Conservation (phyloP, 2,797 vertebrate species). For the Hyperoplus immaculatus region DNA sequence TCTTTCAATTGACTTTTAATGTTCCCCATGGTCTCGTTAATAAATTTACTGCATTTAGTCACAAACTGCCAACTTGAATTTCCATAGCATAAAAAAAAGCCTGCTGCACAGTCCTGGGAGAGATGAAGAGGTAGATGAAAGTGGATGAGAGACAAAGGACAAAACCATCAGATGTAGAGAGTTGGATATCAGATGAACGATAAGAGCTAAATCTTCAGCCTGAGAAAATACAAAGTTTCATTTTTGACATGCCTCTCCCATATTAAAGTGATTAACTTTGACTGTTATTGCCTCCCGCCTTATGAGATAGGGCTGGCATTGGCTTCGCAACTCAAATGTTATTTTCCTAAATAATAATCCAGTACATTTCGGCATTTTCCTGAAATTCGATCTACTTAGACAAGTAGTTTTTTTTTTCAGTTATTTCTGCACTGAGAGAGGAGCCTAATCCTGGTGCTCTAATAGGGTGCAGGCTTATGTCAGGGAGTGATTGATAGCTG, state of each 20-base stretch:
- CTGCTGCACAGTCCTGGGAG: conserved; percentile 47
- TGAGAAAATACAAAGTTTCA: conserved; percentile 33
- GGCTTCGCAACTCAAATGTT: conserved; percentile 34
- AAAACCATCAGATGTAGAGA: conserved; percentile 46
- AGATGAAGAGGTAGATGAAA: conserved; percentile 68
- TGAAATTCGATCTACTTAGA: conserved; percentile 64
- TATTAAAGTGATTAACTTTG: conserved; percentile 59
- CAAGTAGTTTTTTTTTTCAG: conserved; percentile 46
- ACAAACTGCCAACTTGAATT: conserved; percentile 82
- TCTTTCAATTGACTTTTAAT: conserved; percentile 86
- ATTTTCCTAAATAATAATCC: conserved; percentile 54
- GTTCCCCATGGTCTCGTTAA: conserved; percentile 83
- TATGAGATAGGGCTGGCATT: conserved; percentile 25
- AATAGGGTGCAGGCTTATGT: conserved; percentile 77
- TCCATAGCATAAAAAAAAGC: conserved; percentile 69
- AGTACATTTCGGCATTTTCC: conserved; percentile 45
- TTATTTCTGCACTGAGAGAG: conserved; percentile 52
- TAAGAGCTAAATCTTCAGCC: conserved; percentile 41
- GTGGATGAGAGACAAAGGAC: conserved; percentile 40
- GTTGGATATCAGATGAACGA: conserved; percentile 60
- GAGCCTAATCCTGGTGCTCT: conserved; percentile 70
- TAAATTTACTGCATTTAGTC: conserved; percentile 85
- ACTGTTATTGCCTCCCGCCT: conserved; percentile 37
- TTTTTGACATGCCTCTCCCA: conserved; percentile 47
- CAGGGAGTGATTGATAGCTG: conserved; percentile 80